Base-by-base conservation (phyloP, 2,888 invertebrate genomes). In the Erannis defoliaria region DNA sequence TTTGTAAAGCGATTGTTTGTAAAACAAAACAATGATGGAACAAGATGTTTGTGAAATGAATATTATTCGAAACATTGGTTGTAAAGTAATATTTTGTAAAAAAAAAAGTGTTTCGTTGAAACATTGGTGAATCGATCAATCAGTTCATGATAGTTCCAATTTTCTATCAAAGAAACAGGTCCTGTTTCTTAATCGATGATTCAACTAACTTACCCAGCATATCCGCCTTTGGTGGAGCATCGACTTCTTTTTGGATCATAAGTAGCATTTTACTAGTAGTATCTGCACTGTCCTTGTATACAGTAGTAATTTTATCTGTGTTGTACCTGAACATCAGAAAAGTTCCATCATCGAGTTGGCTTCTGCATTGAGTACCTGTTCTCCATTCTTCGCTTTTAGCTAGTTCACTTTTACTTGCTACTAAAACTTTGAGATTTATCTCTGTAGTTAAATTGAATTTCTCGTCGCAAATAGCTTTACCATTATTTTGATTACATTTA, bases 401-500 rank as follows among this genome's bases (percentile, higher is more conserved):
- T 0, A 87, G 73, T 50, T 84, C 79, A 1, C 79, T 83, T 67
- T 74, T 82, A 35, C 83, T 84, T 12, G 78, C 66, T 5, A 82
- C 56, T 1, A 35, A 38, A 0, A 85, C 74, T 1, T 70, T 65
- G 2, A 53, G 21, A 8, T 33, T 54, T 8, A 72, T 77, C 0
- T 74, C 60, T 5, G 58, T 53, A 1, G 75, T 74, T 5, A 76
- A 61, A 1, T 80, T 77, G 46, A 70, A 74, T 54, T 71, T 58
- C 6, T 65, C 29, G 9, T 86, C 82, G 42, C 90, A 91, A 9
- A 61, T 46, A 0, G 67, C 61, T 70, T 80, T 78, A 5, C 71
- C 70, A 9, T 76, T 63, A 5, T 70, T 55, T 55, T 76, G 75
- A 38, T 80, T 79, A 46, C 97, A 97, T 76, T 95, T 94, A 0